Conservation (phyloP, 2,888 invertebrate species). For the Drosophila gaucha region DNA sequence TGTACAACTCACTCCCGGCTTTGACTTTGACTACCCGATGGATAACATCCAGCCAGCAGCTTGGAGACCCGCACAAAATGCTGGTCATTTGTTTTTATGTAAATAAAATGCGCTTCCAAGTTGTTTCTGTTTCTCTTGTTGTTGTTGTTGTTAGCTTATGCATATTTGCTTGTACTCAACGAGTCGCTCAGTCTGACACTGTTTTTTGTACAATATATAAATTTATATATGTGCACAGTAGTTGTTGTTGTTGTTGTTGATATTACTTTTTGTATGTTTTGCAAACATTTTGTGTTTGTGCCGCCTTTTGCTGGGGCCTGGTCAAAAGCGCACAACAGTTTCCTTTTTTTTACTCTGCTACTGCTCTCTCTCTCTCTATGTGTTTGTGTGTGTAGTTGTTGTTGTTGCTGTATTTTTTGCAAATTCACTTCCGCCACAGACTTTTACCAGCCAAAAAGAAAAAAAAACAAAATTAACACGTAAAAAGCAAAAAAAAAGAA, state of each 20-base stretch:
- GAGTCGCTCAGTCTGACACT: slow-evolving; percentile 60
- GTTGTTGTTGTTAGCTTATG: slow-evolving; percentile 39
- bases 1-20: slow-evolving; percentile 47
- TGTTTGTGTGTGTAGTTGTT: slow-evolving; percentile 8
- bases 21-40: slow-evolving; percentile 44
- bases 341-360: slow-evolving; percentile 34
- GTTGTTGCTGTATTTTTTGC: slow-evolving; percentile 59
- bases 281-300: slow-evolving; percentile 51
- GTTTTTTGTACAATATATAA: slow-evolving; percentile 44
- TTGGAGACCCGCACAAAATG: slow-evolving; percentile 67
- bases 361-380: slow-evolving; percentile 5
- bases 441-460: slow-evolving; percentile 51
- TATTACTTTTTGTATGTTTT: slow-evolving; percentile 31
- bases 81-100: slow-evolving; percentile 79
- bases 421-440: slow-evolving; percentile 74
- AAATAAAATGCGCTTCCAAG: slow-evolving; percentile 74
- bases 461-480: slow-evolving; percentile 48
- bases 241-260: background rate
- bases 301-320: slow-evolving; percentile 45
- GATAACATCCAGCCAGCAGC: slow-evolving; percentile 18
- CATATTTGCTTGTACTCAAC: slow-evolving; percentile 56
- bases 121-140: slow-evolving; percentile 44
- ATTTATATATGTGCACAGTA: slow-evolving; percentile 15
- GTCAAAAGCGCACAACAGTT: slow-evolving; percentile 71
- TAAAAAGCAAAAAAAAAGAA: slow-evolving; percentile 13